Evolutionary conservation across 2,113 vertebrate genomes (phyloP), one percentile per base, ranked within the genome.

Genomic region (Aphyosemion australe): DNA sequence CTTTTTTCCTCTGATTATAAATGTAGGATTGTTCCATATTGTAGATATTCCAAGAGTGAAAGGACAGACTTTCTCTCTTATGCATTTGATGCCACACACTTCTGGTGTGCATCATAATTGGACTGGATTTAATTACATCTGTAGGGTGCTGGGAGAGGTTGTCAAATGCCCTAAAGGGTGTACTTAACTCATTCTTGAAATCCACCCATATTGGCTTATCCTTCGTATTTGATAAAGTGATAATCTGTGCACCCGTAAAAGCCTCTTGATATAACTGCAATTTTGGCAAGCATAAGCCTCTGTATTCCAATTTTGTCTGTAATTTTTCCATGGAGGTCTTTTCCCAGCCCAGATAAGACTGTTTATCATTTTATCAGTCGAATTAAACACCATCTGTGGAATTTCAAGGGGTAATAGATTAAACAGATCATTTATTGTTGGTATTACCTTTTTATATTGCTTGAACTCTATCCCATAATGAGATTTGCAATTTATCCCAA

Each of bases 71-170:
- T 55, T 0, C 21, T 55, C 18, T 37, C 12, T n/a, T 55, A n/a
- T 37, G 32, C 18, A 55, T 11, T 11, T 18, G 31, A 7, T 55
- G 53, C 53, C 53, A 55, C n/a, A 55, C 10, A 9, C 37, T 55
- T 37, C 6, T 39, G 37, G 31, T 55, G 32, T 55, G 53, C 11
- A 11, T 55, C 16, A 55, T 55, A 55, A 55, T 55, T 37, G 32
- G 53, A 39, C 37, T 55, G 53, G 53, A 55, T 55, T 55, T 55
- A 37, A 55, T 32, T 55, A 14, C 9, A 37, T 55, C 14, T 12
- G 37, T 55, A 10, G 53, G 10, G 12, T 55, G 53, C 12, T 55
- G 32, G 3, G 32, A 39, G n/a, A 55, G 53, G 18, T 55, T 37
- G n/a, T 55, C 32, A 55, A 34, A 55, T 37, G 31, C 16, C 37